Conservation (phyloP, 2,888 invertebrate species). For the Dioctria linearis region DNA sequence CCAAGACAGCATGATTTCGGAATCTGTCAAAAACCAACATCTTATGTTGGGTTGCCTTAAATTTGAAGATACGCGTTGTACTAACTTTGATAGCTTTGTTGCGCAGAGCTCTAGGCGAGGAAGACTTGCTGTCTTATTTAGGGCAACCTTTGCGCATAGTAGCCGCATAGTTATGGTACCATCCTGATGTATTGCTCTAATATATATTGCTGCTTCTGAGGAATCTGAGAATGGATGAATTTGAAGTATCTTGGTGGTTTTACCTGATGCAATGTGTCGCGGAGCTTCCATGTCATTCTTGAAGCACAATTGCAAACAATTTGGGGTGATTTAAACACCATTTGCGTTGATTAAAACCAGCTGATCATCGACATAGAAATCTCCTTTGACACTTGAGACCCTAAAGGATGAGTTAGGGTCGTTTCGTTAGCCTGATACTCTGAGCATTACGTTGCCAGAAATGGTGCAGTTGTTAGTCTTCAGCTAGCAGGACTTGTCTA, state of each 20-base stretch:
- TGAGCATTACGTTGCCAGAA: constrained; percentile 55
- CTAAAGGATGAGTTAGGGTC: background rate
- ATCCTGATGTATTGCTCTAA: constrained; percentile 25
- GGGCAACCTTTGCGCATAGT: constrained; percentile 54
- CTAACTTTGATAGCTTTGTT: no score
- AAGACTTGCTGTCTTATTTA: constrained; percentile 58
- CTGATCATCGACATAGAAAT: constrained; percentile 23
- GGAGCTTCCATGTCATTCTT: background rate
- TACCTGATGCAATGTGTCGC: background rate
- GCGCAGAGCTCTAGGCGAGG: constrained; percentile 60
- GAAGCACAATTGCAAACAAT: background rate
- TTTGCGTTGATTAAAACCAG: constrained; percentile 4
- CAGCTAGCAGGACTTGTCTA: constrained; percentile 57
- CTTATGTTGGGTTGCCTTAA: no score
- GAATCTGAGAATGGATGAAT: constrained; percentile 33
- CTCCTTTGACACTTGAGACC: background rate
- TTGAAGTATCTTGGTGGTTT: background rate
- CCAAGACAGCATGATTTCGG: constrained; percentile 47
- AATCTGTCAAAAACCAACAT: background rate
- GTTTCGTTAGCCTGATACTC: background rate
- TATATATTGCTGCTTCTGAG: constrained; percentile 30
- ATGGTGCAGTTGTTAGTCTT: no score
- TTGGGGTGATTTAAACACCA: constrained; percentile 12
- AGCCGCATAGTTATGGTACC: constrained; percentile 49
- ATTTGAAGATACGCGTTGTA: no score